Conservation (phyloP, 1,140 invertebrate species). For the Pseudomyrmex gracilis region DNA sequence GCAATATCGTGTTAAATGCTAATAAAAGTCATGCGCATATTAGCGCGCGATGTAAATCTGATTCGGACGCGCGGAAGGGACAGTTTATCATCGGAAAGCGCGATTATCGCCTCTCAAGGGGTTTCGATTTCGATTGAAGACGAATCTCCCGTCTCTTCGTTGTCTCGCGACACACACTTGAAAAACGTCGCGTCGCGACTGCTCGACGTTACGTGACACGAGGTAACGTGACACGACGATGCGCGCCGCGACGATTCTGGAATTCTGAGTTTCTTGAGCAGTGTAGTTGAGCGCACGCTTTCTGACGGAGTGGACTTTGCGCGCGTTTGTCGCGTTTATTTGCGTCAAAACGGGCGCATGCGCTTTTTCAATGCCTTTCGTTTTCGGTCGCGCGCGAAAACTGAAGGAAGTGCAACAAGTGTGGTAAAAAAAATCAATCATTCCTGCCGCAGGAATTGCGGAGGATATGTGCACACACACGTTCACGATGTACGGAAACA, state of each 20-base stretch:
- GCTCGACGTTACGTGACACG: background rate
- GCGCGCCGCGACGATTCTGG: background rate
- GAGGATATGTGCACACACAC: background rate
- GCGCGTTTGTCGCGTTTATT: background rate
- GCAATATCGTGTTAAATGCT: background rate
- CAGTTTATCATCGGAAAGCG: background rate
- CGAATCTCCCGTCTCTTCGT: background rate
- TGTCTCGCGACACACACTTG: background rate
- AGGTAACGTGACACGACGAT: conserved; percentile 7
- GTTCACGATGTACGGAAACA: background rate
- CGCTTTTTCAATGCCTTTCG: conserved; percentile 1
- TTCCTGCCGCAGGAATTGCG: background rate
- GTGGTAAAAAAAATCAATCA: background rate
- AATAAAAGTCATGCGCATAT: background rate
- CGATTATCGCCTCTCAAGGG: background rate
- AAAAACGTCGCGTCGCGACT: background rate
- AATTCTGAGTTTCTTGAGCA: too few relatives aligned
- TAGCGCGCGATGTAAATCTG: background rate
- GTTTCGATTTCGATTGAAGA: background rate
- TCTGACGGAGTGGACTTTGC: conserved; percentile 39
- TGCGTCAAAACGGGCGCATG: conserved; percentile 30
- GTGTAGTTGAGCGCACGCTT: conserved; percentile 58
- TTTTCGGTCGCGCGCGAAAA: conserved; percentile 4
- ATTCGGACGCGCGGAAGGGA: background rate
- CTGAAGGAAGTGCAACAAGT: background rate